Percentiles rank a stretch among this genome's conserved stretches.
Conservation (phyloP, 2,888 invertebrate species). For the Eupithecia pulchellata region DNA sequence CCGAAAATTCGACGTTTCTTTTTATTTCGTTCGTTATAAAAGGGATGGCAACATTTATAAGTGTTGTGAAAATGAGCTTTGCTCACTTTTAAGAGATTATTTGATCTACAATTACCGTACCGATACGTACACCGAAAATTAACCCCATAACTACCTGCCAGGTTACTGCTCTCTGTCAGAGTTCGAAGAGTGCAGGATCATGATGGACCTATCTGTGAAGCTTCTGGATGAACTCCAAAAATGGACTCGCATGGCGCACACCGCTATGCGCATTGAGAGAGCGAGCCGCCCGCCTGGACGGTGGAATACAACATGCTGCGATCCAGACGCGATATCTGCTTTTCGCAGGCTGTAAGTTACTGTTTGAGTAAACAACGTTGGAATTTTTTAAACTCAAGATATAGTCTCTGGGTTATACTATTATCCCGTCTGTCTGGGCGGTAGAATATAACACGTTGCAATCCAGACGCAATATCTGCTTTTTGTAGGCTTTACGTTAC, state of each 20-base stretch:
- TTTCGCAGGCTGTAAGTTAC: conserved; percentile 94
- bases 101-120: too few species aligned
- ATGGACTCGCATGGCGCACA: conserved; percentile 89
- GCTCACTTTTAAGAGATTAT: too few species aligned
- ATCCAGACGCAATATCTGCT: conserved; percentile 94
- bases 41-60: too few species aligned
- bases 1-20: too few species aligned
- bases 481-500: conserved; percentile 93
- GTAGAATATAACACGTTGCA: too few species aligned
- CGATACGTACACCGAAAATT: conserved; percentile 8
- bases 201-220: conserved; percentile 92
- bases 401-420: too few species aligned
- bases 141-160: conserved; percentile 23
- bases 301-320: conserved; percentile 90
- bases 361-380: too few species aligned
- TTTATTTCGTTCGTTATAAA: too few species aligned
- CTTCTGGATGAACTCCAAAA: conserved; percentile 89
- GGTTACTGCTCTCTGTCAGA: conserved; percentile 54
- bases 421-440: too few species aligned
- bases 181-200: conserved; percentile 89
- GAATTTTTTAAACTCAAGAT: too few species aligned
- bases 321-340: conserved; percentile 93
- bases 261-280: conserved; percentile 92
- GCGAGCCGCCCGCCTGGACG: conserved; percentile 91
- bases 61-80: too few species aligned